Conservation (phyloP, 2,113 vertebrate species). For the Pollimyrus isidori region DNA sequence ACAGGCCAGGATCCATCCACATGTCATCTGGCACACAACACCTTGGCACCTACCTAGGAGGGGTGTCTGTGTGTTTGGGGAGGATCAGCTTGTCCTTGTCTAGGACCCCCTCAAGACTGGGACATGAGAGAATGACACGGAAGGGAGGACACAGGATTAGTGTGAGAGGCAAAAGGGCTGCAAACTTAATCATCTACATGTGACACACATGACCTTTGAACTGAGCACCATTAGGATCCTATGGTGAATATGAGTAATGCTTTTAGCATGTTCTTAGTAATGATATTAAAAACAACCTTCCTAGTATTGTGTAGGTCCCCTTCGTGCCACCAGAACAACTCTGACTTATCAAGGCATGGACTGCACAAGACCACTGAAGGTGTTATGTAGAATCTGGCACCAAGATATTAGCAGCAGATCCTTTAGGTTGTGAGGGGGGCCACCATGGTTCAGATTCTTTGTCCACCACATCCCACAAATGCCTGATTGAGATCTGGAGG, state of each 20-base stretch:
- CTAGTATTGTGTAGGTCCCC: not conserved
- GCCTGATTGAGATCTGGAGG: not conserved
- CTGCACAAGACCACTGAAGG: not conserved
- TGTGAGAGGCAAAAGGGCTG: not conserved
- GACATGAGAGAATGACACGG: not conserved
- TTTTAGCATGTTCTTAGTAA: not conserved
- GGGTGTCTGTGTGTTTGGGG: constrained; percentile 5
- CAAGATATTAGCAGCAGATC: not conserved
- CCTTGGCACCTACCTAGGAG: not conserved
- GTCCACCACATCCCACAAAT: not conserved
- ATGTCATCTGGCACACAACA: not conserved
- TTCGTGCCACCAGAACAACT: not conserved
- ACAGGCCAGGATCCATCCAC: not conserved
- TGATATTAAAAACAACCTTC: not conserved
- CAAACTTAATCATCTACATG: not conserved
- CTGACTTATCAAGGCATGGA: not conserved
- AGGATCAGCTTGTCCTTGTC: not conserved
- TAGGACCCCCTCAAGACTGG: not conserved
- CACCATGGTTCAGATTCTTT: not conserved
- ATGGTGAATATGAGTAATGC: not conserved
- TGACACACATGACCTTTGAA: not conserved
- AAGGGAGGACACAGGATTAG: not conserved
- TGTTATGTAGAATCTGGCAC: not conserved
- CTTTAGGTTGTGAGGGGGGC: not conserved
- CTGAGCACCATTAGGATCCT: not conserved